Evolutionary conservation across 2,888 invertebrate genomes (phyloP), one percentile per base, ranked within the genome.

Genomic region (Carterocephalus palaemon): DNA sequence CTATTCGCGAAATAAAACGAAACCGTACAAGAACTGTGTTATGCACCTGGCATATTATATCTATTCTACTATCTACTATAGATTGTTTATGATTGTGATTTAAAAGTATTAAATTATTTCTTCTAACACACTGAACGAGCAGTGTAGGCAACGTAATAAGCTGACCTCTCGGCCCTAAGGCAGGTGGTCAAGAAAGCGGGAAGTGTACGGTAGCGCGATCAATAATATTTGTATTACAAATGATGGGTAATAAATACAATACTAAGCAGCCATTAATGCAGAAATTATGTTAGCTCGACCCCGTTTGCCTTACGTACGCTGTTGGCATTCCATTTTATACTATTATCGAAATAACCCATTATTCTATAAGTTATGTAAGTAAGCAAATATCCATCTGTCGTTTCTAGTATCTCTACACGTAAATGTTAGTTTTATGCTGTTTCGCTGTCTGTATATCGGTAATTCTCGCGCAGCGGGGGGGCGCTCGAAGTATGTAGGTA

Each of bases 401-500:
- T 22, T 43, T 36, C 43, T 13, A 43, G 43, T 42, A 26, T 42
- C 36, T 22, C 43, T 43, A 28, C 29, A 29, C 33, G 29, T 16
- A 34, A 36, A 40, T 23, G 43, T 43, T 33, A 33, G 41, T 42
- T 43, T 43, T 36, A 42, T 42, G 20, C 34, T 26, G 34, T 42
- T 34, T 22, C 28, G 41, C 39, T 29, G 45, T 31, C 36, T 47
- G 47, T 38, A 41, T 34, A 48, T 47, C 40, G 46, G 50, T 49
- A 51, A 52, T 41, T 50, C 54, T 40, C 46, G 41, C 58, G 37
- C 57, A 33, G 48, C 52, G 56, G 57, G 53, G 57, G 54, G 57
- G 29, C 38, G 31, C 40, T 58, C 45, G 41, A 38, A 34, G 49
- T 51, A 56, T 43, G 45, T 47, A 45, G 32, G 46, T 47, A 49